Conservation (phyloP, 2,113 vertebrate genomes). For the Dunckerocampus dactyliophorus region DNA sequence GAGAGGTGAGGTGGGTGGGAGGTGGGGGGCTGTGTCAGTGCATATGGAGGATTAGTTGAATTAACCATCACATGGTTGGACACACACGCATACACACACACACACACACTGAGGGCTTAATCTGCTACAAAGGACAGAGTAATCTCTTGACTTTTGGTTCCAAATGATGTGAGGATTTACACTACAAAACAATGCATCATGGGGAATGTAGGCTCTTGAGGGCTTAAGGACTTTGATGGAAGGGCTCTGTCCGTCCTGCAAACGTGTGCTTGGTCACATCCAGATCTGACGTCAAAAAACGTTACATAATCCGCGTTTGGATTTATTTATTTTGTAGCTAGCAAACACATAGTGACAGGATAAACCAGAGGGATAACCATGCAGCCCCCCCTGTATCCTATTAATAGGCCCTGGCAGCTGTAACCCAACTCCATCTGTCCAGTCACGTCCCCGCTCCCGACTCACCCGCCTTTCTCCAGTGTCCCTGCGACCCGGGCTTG, state of each 20-base stretch:
- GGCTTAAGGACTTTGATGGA: neutral
- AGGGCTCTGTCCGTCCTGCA: neutral
- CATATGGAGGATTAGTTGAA: slow-evolving; percentile 33
- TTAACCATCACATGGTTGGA: slow-evolving; percentile 28
- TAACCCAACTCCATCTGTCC: slow-evolving; percentile 87
- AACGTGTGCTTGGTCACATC: neutral
- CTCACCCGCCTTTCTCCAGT: slow-evolving; percentile 77
- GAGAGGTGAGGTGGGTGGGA: neutral
- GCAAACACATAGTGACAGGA: slow-evolving; percentile 36
- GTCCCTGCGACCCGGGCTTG: slow-evolving; percentile 70
- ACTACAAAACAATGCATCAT: neutral
- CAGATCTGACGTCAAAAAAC: neutral
- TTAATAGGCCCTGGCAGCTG: slow-evolving; percentile 88
- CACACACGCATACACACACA: neutral
- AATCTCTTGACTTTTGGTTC: slow-evolving; percentile 20
- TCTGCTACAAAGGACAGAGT: slow-evolving; percentile 14
- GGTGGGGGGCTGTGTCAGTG: slow-evolving; percentile 27
- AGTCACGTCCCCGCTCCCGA: slow-evolving; percentile 72
- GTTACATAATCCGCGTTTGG: neutral
- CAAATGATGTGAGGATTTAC: slow-evolving; percentile 18
- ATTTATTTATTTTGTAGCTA: slow-evolving; percentile 28
- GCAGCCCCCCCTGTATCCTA: slow-evolving; percentile 69
- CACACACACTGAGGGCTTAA: slow-evolving; percentile 5
- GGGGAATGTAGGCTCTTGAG: neutral
- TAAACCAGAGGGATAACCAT: slow-evolving; percentile 27